Percentiles rank a stretch among this genome's conserved stretches.
These are phyloP conservation scores for Sardinella longiceps DNA, from an alignment of 2,797 vertebrate genomes.

Conservation along the genomic window DNA sequence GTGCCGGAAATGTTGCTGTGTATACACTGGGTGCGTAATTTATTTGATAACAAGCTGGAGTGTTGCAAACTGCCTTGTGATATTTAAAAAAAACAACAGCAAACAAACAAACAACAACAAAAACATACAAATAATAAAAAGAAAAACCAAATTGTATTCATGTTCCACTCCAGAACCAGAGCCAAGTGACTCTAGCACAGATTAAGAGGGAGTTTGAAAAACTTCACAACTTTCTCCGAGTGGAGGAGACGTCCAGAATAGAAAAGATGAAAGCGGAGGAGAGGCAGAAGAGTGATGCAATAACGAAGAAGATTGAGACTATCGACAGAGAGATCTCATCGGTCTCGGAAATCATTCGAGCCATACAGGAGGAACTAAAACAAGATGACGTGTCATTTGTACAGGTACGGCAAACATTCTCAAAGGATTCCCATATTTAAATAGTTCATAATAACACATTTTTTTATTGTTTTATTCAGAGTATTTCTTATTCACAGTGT, in stretches of 20 bases:
- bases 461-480: too few species aligned
- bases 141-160: neutral
- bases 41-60: neutral
- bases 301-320: conserved; percentile 7
- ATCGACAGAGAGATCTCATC: conserved; percentile 4
- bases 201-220: conserved; percentile 23
- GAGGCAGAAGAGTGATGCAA: neutral
- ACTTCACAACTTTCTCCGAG: conserved; percentile 19
- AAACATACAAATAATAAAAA: neutral
- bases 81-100: too few species aligned
- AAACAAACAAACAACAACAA: neutral
- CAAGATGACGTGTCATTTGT: conserved; percentile 21
- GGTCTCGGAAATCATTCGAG: conserved; percentile 2
- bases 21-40: neutral
- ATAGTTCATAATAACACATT: too few species aligned
- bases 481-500: too few species aligned
- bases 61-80: neutral
- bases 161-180: conserved; percentile 12
- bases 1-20: too few species aligned
- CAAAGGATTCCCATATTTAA: too few species aligned
- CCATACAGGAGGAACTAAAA: conserved; percentile 6
- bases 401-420: neutral
- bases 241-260: conserved; percentile 15
- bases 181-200: neutral
- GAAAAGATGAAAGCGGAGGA: neutral